A percentile compares a stretch with the other conserved stretches of the same genome.
phyloP scores from a whole-genome alignment of 1,140 invertebrate genomes.

The Papilio polyxenes region DNA sequence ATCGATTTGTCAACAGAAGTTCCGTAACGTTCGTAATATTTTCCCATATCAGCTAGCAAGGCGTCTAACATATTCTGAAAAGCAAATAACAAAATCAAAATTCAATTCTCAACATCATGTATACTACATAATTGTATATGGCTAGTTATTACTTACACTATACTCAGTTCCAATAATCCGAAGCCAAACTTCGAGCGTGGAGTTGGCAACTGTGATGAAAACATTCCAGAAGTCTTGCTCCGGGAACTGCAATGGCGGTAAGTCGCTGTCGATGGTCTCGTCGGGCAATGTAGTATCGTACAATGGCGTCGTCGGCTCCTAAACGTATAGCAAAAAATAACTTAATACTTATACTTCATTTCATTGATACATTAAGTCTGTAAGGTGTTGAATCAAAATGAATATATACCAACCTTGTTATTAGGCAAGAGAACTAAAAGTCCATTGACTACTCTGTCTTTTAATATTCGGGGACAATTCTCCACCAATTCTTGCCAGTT shows the following conservation, averaged over 20 bases:
- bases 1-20: conserved; percentile 68
- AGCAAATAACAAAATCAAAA: conserved; percentile 45
- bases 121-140: background rate
- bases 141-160: conserved; percentile 74
- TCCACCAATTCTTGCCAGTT: conserved; percentile 81
- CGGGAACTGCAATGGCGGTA: conserved; percentile 77
- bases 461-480: conserved; percentile 68
- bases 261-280: conserved; percentile 65
- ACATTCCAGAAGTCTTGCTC: conserved; percentile 80
- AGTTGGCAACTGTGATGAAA: conserved; percentile 79
- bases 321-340: background rate
- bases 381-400: background rate
- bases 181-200: conserved; percentile 81
- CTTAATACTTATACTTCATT: background rate
- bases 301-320: conserved; percentile 50
- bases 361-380: background rate
- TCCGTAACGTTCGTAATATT: conserved; percentile 75
- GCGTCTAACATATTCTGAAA: conserved; percentile 80
- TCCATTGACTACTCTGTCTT: conserved; percentile 79
- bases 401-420: conserved; percentile 61
- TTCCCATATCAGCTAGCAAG: conserved; percentile 81
- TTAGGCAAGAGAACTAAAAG: conserved; percentile 75
- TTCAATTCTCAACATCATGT: background rate
- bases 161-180: conserved; percentile 80
- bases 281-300: conserved; percentile 50